Conservation (phyloP, 2,113 vertebrate genomes). For the Rhynchomys soricoides region DNA sequence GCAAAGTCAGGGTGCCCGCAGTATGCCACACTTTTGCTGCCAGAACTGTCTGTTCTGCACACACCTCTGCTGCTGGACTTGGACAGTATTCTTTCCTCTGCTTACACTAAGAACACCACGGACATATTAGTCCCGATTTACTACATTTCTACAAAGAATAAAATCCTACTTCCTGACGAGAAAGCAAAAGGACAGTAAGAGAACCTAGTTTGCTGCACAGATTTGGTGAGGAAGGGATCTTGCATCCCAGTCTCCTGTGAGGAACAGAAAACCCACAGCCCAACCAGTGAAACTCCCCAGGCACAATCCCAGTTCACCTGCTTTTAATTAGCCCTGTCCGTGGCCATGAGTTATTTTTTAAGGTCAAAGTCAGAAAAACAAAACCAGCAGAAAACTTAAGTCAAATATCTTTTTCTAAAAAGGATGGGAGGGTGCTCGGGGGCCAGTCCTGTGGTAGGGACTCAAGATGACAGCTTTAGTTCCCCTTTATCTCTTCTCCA, state of each 20-base stretch:
- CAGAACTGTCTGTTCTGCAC: background rate
- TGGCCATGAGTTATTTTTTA: constrained; percentile 1
- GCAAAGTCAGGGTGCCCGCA: background rate
- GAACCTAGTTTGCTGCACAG: background rate
- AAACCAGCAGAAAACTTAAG: constrained; percentile 3
- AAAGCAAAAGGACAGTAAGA: background rate
- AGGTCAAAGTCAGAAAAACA: constrained; percentile 16
- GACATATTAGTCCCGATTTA: background rate
- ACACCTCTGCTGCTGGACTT: background rate
- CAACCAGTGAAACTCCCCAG: background rate
- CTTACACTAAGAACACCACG: background rate
- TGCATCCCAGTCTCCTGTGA: background rate
- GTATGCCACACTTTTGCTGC: background rate
- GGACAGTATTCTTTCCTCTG: background rate
- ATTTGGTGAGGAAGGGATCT: background rate
- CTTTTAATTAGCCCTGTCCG: constrained; percentile 62
- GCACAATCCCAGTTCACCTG: constrained; percentile 1
- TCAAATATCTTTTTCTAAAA: background rate
- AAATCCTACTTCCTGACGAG: background rate
- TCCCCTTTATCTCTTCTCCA: background rate
- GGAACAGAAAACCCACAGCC: constrained; percentile 25
- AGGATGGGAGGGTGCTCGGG: background rate
- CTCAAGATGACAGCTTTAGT: background rate
- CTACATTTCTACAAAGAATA: background rate
- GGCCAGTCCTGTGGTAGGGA: background rate